Evolutionary conservation across 53 echinoderm and acorn worm species (phyloP).

Genomic region (Paelopatides confundens): DNA sequence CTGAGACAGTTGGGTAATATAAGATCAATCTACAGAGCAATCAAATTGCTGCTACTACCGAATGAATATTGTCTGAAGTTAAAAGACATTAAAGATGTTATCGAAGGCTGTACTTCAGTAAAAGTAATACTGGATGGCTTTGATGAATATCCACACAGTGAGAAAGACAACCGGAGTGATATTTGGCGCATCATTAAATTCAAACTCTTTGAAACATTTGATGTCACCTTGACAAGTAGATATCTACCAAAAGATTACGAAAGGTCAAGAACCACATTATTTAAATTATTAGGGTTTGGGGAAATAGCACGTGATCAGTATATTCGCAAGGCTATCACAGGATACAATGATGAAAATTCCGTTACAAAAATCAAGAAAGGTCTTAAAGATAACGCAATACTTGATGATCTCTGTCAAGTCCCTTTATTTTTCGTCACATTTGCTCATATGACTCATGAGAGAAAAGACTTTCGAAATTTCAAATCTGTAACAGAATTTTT

Average conservation of each 20-base stretch:
- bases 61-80: background rate
- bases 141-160: background rate
- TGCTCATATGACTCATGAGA: conserved; percentile 23
- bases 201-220: background rate
- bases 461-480: background rate
- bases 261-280: background rate
- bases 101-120: background rate
- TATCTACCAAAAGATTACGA: background rate
- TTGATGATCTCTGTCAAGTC: conserved; percentile 20
- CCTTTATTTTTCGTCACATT: conserved; percentile 14
- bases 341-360: background rate
- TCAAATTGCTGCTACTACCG: background rate
- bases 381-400: background rate
- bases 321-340: background rate
- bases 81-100: background rate
- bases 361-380: background rate
- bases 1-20: conserved; percentile 2
- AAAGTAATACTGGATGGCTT: background rate
- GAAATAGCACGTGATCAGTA: conserved; percentile 5
- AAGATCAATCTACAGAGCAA: background rate
- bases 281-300: background rate
- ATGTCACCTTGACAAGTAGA: background rate
- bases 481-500: background rate
- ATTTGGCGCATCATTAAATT: background rate
- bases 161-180: background rate